Conservation (phyloP, 2,888 invertebrate species). For the Agriopis marginaria region DNA sequence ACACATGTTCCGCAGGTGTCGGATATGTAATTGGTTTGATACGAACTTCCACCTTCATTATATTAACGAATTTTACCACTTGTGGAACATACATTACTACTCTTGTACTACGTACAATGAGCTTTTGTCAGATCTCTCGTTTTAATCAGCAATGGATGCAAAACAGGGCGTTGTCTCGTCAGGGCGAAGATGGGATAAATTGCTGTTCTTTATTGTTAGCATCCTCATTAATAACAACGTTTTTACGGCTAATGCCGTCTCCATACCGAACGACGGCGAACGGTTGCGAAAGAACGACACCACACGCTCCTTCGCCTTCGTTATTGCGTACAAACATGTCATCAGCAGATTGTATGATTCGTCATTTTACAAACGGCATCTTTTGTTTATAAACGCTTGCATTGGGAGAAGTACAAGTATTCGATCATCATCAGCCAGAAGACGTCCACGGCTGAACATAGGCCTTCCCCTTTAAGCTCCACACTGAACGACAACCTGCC, state of each 20-base stretch:
- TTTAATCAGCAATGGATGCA: conserved; percentile 12
- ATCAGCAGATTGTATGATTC: too few relatives aligned
- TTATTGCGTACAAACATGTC: too few relatives aligned
- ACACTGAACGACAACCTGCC: too few relatives aligned
- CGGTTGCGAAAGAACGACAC: too few relatives aligned
- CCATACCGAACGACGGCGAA: background rate
- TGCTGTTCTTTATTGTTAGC: conserved; percentile 47
- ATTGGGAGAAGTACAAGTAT: too few relatives aligned
- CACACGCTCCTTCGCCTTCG: background rate
- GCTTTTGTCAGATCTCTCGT: background rate
- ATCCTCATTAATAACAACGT: conserved; percentile 35
- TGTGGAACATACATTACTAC: conserved; percentile 12
- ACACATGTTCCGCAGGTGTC: conserved; percentile 33
- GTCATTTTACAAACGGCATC: too few relatives aligned
- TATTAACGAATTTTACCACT: conserved; percentile 5
- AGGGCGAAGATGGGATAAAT: conserved; percentile 46
- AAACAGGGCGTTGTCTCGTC: background rate
- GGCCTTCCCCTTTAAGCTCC: too few relatives aligned
- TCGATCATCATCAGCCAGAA: too few relatives aligned
- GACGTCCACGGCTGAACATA: too few relatives aligned
- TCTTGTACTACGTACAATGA: background rate
- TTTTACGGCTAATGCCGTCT: conserved; percentile 26
- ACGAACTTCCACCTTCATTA: conserved; percentile 27
- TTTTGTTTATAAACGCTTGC: too few relatives aligned
- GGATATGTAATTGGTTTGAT: conserved; percentile 41